Conservation (phyloP, 2,797 vertebrate species). For the Macrochelys suwanniensis region DNA sequence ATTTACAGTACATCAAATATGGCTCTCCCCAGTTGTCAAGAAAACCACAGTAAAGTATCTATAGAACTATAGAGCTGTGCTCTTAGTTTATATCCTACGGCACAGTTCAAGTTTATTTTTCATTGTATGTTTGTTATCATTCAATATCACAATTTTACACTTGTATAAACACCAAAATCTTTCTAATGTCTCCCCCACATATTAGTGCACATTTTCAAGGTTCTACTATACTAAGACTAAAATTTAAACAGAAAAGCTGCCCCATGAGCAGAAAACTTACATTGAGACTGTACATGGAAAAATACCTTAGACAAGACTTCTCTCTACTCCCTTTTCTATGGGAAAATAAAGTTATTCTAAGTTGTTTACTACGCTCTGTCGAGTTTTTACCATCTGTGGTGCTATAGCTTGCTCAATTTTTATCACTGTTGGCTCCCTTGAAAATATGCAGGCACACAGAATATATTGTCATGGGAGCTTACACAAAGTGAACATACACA, state of each 20-base stretch:
- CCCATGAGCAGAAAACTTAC: neutral
- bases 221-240: neutral
- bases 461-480: neutral
- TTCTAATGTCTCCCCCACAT: neutral
- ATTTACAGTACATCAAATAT: neutral
- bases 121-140: neutral
- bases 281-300: neutral
- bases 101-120: constrained; percentile 21
- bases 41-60: constrained; percentile 6
- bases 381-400: neutral
- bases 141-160: neutral
- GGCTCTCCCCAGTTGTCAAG: neutral
- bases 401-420: accelerated
- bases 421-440: neutral
- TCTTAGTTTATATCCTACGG: constrained; percentile 47
- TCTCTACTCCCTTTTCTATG: neutral
- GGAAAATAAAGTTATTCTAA: neutral
- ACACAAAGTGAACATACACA: neutral
- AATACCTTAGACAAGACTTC: accelerated
- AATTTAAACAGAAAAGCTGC: neutral
- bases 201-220: neutral
- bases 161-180: constrained; percentile 4
- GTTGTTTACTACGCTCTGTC: neutral
- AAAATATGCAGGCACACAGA: neutral
- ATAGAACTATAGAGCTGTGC: neutral